These are phyloP conservation scores for Solea senegalensis DNA, from an alignment of 2,113 vertebrate species.

Conservation along the genomic window DNA sequence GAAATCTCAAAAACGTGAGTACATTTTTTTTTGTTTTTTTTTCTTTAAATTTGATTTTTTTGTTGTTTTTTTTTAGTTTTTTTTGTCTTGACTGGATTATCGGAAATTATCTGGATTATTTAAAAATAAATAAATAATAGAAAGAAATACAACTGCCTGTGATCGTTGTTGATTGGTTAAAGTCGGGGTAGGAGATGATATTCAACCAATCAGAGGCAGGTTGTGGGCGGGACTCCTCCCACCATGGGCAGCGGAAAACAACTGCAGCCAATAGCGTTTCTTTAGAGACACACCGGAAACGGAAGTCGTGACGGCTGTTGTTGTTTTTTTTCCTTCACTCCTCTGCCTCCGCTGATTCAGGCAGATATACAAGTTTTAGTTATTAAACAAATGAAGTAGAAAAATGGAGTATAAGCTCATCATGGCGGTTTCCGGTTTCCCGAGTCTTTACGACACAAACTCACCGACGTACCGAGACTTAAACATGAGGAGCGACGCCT, in stretches of 20 bases:
- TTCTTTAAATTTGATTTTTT: too few relatives aligned
- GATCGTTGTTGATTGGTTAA: background rate
- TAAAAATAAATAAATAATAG: too few relatives aligned
- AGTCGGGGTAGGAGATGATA: too few relatives aligned
- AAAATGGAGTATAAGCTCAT: slow-evolving; percentile 59
- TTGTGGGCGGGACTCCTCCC: background rate
- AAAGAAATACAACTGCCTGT: background rate
- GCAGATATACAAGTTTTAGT: background rate
- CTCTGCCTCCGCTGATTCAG: too few relatives aligned
- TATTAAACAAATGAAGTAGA: background rate
- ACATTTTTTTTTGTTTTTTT: too few relatives aligned
- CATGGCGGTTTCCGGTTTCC: slow-evolving; percentile 52
- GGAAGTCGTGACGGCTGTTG: background rate
- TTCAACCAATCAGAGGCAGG: background rate
- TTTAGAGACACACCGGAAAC: slow-evolving; percentile 11
- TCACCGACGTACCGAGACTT: slow-evolving; percentile 50
- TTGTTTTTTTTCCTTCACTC: background rate
- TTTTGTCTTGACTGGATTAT: too few relatives aligned
- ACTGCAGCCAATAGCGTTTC: background rate
- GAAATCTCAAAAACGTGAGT: too few relatives aligned
- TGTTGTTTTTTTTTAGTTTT: too few relatives aligned
- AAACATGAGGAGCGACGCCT: slow-evolving; percentile 50
- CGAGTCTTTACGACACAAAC: slow-evolving; percentile 48
- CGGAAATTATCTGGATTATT: too few relatives aligned
- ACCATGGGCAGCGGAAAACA: too few relatives aligned